Evolutionary conservation across 2,888 invertebrate species (phyloP).

Genomic region (Gortyna flavago): DNA sequence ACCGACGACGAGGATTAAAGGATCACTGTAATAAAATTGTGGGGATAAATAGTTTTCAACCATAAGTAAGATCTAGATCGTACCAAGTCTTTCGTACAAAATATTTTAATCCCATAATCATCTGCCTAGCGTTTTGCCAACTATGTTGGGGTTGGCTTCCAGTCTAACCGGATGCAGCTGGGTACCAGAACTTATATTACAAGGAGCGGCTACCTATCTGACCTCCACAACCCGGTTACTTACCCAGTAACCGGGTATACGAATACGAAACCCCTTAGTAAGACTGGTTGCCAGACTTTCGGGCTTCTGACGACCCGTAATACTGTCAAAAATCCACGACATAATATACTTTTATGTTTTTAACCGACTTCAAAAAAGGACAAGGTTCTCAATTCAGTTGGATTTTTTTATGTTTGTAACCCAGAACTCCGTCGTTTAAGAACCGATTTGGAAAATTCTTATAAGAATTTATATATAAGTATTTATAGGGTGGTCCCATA

Average conservation of each 20-base stretch:
- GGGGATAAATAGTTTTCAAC: constrained; percentile 14
- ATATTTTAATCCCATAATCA: not conserved
- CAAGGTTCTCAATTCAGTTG: not conserved
- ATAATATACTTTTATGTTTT: not conserved
- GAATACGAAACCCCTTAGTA: too few relatives aligned
- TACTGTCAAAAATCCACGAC: too few relatives aligned
- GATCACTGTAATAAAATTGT: constrained; percentile 48
- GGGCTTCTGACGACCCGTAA: too few relatives aligned
- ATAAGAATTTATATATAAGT: too few relatives aligned
- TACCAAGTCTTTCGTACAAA: not conserved
- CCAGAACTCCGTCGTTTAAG: not conserved
- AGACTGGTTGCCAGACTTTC: too few relatives aligned
- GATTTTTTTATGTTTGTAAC: not conserved
- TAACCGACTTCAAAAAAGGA: not conserved
- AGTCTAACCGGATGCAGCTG: too few relatives aligned
- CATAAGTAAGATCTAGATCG: not conserved
- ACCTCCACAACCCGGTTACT: too few relatives aligned
- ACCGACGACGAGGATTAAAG: constrained; percentile 38
- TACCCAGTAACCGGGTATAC: too few relatives aligned
- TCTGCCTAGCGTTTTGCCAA: too few relatives aligned
- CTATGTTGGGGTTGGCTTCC: too few relatives aligned
- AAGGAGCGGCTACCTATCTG: too few relatives aligned
- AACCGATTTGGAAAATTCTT: not conserved
- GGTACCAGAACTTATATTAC: too few relatives aligned
- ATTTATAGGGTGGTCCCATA: not conserved